These are phyloP conservation scores for Limnephilus rhombicus DNA, from an alignment of 2,888 invertebrate species.

Conservation along the genomic window DNA sequence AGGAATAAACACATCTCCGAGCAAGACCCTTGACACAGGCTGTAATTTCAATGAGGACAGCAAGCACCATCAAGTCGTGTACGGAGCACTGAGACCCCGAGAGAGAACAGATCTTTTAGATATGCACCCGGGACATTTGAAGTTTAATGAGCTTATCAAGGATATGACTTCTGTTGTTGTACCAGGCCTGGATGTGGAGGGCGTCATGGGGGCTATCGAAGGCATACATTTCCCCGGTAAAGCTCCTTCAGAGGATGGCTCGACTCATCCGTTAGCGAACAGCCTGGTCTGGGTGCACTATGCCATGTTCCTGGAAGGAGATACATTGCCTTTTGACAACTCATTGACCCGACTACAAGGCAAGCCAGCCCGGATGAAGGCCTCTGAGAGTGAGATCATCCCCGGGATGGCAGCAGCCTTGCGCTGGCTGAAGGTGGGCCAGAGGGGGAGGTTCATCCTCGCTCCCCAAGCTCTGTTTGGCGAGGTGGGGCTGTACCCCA, in stretches of 20 bases:
- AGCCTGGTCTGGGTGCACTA: conserved; percentile 49
- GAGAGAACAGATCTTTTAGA: conserved; percentile 23
- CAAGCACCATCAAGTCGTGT: not conserved
- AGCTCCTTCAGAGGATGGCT: not conserved
- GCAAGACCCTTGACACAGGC: not conserved
- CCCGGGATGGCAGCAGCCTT: conserved; percentile 44
- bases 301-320: conserved; percentile 47
- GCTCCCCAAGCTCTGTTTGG: conserved; percentile 38
- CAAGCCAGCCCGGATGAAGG: conserved; percentile 47
- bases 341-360: conserved; percentile 32
- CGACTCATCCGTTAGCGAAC: conserved; percentile 2
- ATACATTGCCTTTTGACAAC: conserved; percentile 47
- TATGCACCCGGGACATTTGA: conserved; percentile 43
- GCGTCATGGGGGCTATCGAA: conserved; percentile 41
- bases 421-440: conserved; percentile 45
- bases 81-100: conserved; percentile 29
- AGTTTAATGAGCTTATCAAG: conserved; percentile 22
- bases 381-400: conserved; percentile 7
- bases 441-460: conserved; percentile 41
- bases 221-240: conserved; percentile 34
- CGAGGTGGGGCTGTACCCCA: conserved; percentile 23
- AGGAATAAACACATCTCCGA: not conserved
- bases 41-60: not conserved
- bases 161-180: conserved; percentile 37
- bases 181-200: conserved; percentile 3